Conservation (phyloP, 2,113 vertebrate genomes). For the Psophia crepitans region DNA sequence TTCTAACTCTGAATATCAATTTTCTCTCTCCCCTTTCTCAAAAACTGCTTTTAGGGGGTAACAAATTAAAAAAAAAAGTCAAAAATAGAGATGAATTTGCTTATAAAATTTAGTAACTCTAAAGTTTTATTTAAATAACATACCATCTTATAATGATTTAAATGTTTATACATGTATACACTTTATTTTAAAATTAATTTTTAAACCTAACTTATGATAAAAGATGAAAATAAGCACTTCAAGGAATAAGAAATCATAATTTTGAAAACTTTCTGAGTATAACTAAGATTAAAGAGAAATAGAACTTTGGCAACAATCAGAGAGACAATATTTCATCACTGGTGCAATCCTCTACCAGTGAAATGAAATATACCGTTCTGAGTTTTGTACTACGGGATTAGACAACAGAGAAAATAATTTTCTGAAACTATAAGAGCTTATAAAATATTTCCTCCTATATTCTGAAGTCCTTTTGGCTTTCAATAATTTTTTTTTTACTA, state of each 20-base stretch:
- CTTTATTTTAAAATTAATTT: neutral
- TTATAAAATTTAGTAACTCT: neutral
- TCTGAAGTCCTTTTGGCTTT: neutral
- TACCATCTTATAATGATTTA: neutral
- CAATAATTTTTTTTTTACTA: neutral
- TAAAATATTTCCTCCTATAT: neutral
- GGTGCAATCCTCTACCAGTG: neutral
- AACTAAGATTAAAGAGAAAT: neutral
- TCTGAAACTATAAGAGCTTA: neutral
- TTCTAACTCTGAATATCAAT: slow-evolving; percentile 18
- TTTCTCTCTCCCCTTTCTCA: neutral
- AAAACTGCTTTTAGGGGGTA: neutral
- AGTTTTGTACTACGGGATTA: neutral
- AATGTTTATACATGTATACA: neutral
- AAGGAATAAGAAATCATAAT: neutral
- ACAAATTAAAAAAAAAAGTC: neutral
- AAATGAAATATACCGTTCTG: neutral
- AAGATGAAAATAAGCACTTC: neutral
- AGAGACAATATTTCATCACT: neutral
- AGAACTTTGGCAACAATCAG: neutral
- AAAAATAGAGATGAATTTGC: slow-evolving; percentile 5
- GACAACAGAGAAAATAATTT: neutral
- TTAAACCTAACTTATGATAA: neutral
- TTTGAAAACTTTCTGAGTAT: neutral
- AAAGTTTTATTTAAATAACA: neutral